Conservation (phyloP, 2,888 invertebrate species). For the Tetranychus truncatus region DNA sequence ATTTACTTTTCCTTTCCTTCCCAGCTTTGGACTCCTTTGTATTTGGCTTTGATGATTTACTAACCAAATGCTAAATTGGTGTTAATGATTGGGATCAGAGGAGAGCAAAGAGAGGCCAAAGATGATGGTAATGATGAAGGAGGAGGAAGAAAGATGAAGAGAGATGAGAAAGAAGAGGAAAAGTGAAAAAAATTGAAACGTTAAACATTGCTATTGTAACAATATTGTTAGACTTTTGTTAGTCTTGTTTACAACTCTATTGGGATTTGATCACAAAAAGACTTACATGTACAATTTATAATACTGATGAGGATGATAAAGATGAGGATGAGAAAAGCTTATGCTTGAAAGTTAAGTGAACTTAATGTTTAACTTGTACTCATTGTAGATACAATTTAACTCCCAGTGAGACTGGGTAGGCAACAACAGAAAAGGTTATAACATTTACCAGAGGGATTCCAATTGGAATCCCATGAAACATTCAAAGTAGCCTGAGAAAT, state of each 20-base stretch:
- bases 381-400: background rate
- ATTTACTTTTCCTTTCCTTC: background rate
- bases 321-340: background rate
- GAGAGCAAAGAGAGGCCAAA: background rate
- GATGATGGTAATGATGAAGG: background rate
- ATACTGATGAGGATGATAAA: background rate
- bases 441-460: background rate
- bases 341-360: background rate
- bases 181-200: background rate
- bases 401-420: background rate
- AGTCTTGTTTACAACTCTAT: background rate
- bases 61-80: background rate
- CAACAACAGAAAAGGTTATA: background rate
- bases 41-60: background rate
- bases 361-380: background rate
- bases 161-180: background rate
- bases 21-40: background rate
- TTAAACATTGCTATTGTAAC: background rate
- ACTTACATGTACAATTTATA: background rate
- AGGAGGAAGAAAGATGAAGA: background rate
- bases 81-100: background rate
- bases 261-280: background rate
- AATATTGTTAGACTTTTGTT: background rate
- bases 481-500: no score
- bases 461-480: no score